Percentiles rank a stretch among this genome's conserved stretches.
Evolutionary conservation across 2,888 invertebrate species (phyloP).

Genomic region (Coleophora deauratella): DNA sequence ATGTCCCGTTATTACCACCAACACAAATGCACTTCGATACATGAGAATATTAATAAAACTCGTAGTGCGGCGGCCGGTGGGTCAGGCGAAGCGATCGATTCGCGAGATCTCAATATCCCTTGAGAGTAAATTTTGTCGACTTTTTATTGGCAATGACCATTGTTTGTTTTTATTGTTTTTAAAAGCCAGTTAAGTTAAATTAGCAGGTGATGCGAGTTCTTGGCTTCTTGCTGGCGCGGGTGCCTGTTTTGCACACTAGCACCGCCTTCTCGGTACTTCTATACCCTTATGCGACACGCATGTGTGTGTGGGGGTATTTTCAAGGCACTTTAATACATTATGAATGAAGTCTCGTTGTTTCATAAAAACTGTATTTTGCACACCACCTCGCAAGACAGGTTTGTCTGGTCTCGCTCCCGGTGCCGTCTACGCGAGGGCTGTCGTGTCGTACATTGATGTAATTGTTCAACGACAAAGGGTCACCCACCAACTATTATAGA

Average conservation of each 20-base stretch:
- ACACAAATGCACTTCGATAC: conserved; percentile 38
- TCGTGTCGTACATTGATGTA: conserved; percentile 53
- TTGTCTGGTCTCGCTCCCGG: conserved; percentile 44
- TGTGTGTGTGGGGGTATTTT: conserved; percentile 40
- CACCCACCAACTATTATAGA: conserved; percentile 31
- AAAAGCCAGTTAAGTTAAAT: conserved; percentile 34
- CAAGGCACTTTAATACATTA: conserved; percentile 62
- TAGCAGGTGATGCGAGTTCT: conserved; percentile 27
- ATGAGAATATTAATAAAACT: conserved; percentile 32
- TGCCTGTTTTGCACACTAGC: conserved; percentile 23
- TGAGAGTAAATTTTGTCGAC: conserved; percentile 50
- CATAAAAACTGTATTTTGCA: conserved; percentile 58
- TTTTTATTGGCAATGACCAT: conserved; percentile 27
- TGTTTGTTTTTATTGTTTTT: conserved; percentile 19
- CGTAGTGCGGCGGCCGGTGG: conserved; percentile 32
- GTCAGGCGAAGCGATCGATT: conserved; percentile 22
- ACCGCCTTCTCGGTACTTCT: conserved; percentile 22
- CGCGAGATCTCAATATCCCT: conserved; percentile 27
- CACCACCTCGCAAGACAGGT: conserved; percentile 49
- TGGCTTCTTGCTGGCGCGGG: conserved; percentile 4
- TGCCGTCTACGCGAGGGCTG: conserved; percentile 47
- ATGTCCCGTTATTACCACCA: conserved; percentile 51
- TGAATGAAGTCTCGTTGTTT: conserved; percentile 67
- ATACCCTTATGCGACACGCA: conserved; percentile 38
- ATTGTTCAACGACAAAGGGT: conserved; percentile 46